Base-by-base conservation (phyloP, 2,113 vertebrate species). In the Herpetotheres cachinnans region DNA sequence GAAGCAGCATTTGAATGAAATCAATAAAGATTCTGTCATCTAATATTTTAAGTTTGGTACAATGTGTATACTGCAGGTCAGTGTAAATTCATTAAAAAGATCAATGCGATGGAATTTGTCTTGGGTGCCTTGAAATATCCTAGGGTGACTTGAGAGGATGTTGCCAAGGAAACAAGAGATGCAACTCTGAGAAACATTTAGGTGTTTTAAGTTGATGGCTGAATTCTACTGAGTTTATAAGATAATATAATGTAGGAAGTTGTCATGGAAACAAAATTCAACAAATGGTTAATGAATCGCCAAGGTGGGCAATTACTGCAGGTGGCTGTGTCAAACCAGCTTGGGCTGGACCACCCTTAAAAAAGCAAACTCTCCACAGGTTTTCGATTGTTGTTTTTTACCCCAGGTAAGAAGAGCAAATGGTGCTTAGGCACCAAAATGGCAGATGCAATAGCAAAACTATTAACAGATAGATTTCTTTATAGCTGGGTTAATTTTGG, bases 161-260 rank as follows among this genome's bases (percentile, higher is more conserved):
- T 97, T 97, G 87, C 97, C 94, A 95, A 95, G 97, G 96, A 96
- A 97, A 97, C 97, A 84, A 62, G 94, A 87, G 70, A 93, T 91
- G 84, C 89, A 82, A 89, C 89, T 93, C 70, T 30, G 84, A 94
- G 66, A 91, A 95, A 85, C 54, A 62, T 93, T 96, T 76, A 84
- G 86, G 81, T 79, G 66, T 80, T 96, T 91, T 52, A 94, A 91
- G 86, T 92, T 95, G 78, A 91, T 79, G 58, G 89, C 58, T 91
- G 91, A 59, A 92, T 92, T 94, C 77, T 82, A 85, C 54, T 19
- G 84, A 93, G 58, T 94, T 95, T 88, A 50, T 84, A 77, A 73
- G 46, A 70, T 16, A 62, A n/a, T 55, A 61, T 32, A 46, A 79
- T 69, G 95, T 40, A 80, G 52, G 52, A 94, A 86, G 91, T 95